phyloP scores from a whole-genome alignment of 2,113 vertebrate species.

The Neolamprologus sp. region DNA sequence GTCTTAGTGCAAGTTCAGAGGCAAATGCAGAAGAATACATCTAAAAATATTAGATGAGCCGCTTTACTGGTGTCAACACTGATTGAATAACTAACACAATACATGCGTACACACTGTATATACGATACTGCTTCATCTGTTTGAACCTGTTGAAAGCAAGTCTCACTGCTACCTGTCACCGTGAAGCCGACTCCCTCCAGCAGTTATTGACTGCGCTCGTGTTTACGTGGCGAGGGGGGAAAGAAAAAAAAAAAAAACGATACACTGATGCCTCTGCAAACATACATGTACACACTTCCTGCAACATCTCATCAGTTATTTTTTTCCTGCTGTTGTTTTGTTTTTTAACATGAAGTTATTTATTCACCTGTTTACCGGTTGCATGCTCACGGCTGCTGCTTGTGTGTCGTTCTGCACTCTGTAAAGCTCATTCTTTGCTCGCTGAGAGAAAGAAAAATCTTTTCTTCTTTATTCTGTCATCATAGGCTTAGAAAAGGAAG shows the following conservation, averaged over 20 bases:
- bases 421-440: background rate
- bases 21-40: background rate
- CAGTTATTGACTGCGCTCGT: background rate
- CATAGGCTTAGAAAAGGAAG: background rate
- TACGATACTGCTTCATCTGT: background rate
- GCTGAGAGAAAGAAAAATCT: background rate
- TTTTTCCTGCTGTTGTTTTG: background rate
- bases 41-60: background rate
- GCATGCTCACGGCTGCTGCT: constrained; percentile 4
- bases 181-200: constrained; percentile 20
- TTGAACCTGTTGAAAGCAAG: constrained; percentile 22
- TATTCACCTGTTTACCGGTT: constrained; percentile 16
- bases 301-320: background rate
- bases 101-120: background rate
- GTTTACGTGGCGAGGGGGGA: background rate
- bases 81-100: background rate
- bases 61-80: background rate
- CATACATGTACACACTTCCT: background rate
- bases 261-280: background rate
- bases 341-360: background rate
- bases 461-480: background rate
- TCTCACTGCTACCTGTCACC: constrained; percentile 16
- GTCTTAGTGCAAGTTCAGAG: constrained; percentile 30
- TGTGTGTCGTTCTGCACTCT: background rate
- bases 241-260: background rate